Conservation (phyloP, 2,113 vertebrate genomes). For the Seriola aureovittata region DNA sequence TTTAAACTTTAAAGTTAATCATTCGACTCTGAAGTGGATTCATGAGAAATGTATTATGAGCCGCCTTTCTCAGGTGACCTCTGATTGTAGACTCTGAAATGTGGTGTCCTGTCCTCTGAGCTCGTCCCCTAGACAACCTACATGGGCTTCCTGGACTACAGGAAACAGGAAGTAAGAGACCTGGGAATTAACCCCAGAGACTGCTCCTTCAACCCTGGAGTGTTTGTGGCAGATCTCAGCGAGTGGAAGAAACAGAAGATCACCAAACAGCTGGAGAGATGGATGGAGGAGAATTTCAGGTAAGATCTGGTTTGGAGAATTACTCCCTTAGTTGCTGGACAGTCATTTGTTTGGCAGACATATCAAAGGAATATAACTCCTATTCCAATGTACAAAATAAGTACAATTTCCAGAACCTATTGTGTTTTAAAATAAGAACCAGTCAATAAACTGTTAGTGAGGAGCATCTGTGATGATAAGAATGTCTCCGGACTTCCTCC, state of each 20-base stretch:
- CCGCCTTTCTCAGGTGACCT: background rate
- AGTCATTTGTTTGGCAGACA: too few species aligned
- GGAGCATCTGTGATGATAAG: too few species aligned
- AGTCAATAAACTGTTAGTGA: too few species aligned
- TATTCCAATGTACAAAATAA: too few species aligned
- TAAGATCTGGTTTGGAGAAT: conserved; percentile 42
- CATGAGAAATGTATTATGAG: background rate
- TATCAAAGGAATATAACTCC: too few species aligned
- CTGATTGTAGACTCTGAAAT: conserved; percentile 9
- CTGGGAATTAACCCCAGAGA: conserved; percentile 94
- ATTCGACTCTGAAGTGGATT: too few species aligned
- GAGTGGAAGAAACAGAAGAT: conserved; percentile 95
- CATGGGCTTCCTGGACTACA: conserved; percentile 97
- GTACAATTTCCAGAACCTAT: too few species aligned
- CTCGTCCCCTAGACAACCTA: conserved; percentile 89
- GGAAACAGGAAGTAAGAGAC: conserved; percentile 90
- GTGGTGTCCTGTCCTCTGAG: conserved; percentile 17
- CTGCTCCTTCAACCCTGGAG: conserved; percentile 97
- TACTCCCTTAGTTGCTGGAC: too few species aligned
- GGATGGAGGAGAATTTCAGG: conserved; percentile 95
- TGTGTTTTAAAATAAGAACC: too few species aligned
- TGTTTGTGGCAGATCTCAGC: conserved; percentile 92
- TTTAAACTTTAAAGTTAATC: too few species aligned
- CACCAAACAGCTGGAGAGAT: conserved; percentile 95
- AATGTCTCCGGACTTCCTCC: too few species aligned